Base-by-base conservation (phyloP, 2,797 vertebrate species). In the Anguilla marmorata region DNA sequence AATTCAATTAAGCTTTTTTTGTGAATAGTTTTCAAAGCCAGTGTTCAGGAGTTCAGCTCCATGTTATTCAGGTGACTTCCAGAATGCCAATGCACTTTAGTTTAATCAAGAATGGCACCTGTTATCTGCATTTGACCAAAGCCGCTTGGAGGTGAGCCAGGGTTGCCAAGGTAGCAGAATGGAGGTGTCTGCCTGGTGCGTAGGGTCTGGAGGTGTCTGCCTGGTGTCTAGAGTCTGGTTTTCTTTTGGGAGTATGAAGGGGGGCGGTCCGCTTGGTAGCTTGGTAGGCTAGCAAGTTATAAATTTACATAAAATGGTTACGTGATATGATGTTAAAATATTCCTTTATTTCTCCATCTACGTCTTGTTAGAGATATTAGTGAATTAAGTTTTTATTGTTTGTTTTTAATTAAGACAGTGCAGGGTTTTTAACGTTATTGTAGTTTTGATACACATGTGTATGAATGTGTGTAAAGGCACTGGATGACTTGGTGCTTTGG, bases 1-100 rank as follows among this genome's bases (percentile, higher is more conserved):
- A 89, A 72, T 86, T 56, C 76, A 85, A 89, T 91, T 74, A 88
- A 83, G 37, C 87, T 88, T 91, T 66, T 88, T 90, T 91, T 87
- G 82, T 89, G 48, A 87, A 87, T 33, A 80, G 60, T 88, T 90
- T 92, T 90, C 90, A 91, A 87, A 84, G 86, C 88, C 92, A 63
- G 48, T 85, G 86, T 69, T 85, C n/a, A 33, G 88, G 52, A 11
- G 45, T 24, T 82, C 74, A 33, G 30, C 50, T 16, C 12, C 19
- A 14, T 82, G 33, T 11, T 60, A 56, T 45, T 87, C 69, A 41
- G 72, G 74, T 19, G 74, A 37, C 1, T 4, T 79, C 4, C 33
- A 5, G 33, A 41, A 19, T 41, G 4, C 4, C 16, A 16, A 33
- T 16, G 33, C 11, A 21, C 16, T 79, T 37, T 45, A 7, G 21